These are phyloP conservation scores for Adelges cooleyi DNA, from an alignment of 1,140 invertebrate species.

Conservation along the genomic window DNA sequence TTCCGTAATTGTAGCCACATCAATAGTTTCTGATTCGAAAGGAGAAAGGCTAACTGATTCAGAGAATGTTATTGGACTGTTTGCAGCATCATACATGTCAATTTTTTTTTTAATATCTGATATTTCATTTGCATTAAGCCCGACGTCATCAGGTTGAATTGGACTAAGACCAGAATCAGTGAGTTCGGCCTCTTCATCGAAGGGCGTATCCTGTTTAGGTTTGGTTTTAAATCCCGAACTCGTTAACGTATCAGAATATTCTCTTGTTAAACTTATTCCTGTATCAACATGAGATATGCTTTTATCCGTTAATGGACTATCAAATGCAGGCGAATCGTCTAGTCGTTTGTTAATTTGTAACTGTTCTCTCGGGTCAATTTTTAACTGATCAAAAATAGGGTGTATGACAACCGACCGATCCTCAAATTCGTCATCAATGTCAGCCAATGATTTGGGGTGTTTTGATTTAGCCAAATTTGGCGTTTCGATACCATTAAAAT, in stretches of 20 bases:
- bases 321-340: slow-evolving; percentile 36
- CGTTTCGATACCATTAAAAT: slow-evolving; percentile 16
- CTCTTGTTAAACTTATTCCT: slow-evolving; percentile 42
- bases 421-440: slow-evolving; percentile 24
- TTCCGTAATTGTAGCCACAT: slow-evolving; percentile 42
- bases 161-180: slow-evolving; percentile 46
- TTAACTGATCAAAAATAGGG: neutral
- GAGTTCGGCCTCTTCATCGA: slow-evolving; percentile 42
- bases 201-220: slow-evolving; percentile 39
- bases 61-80: slow-evolving; percentile 40
- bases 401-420: slow-evolving; percentile 18
- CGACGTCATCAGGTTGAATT: slow-evolving; percentile 42
- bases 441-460: slow-evolving; percentile 17
- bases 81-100: slow-evolving; percentile 37
- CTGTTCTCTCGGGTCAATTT: neutral
- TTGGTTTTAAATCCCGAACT: slow-evolving; percentile 39
- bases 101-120: slow-evolving; percentile 36
- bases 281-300: slow-evolving; percentile 44
- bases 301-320: slow-evolving; percentile 41
- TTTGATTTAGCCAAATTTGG: slow-evolving; percentile 21
- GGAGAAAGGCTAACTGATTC: slow-evolving; percentile 38
- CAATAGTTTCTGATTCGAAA: slow-evolving; percentile 40
- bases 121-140: slow-evolving; percentile 34
- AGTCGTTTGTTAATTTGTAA: slow-evolving; percentile 25
- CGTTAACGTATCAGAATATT: slow-evolving; percentile 41